These are phyloP conservation scores for Xenus cinereus DNA, from an alignment of 2,113 vertebrate species.

Conservation along the genomic window DNA sequence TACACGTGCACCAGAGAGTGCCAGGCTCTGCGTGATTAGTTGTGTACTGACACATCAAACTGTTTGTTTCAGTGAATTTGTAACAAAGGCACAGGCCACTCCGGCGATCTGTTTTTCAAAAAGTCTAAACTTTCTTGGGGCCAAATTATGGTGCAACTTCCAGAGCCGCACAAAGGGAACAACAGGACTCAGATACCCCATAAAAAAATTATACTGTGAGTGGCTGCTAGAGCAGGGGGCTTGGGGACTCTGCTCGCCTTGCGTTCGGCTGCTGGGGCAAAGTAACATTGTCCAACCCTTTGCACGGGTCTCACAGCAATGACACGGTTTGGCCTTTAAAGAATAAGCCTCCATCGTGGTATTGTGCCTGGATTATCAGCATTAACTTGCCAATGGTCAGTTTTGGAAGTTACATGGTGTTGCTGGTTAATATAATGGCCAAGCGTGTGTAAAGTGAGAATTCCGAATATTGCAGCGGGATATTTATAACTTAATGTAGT, in stretches of 20 bases:
- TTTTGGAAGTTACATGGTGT: neutral
- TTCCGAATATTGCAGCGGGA: neutral
- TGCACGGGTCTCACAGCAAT: neutral
- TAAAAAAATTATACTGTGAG: neutral
- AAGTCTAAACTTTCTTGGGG: neutral
- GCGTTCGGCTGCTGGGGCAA: neutral
- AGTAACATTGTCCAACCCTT: neutral
- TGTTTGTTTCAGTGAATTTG: neutral
- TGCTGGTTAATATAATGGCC: neutral
- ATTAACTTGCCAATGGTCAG: neutral
- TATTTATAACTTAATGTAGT: neutral
- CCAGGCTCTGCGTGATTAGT: neutral
- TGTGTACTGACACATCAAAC: neutral
- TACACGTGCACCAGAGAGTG: neutral
- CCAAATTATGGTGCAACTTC: neutral
- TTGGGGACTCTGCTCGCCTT: neutral
- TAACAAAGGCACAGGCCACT: neutral
- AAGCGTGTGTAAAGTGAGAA: neutral
- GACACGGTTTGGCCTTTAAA: neutral
- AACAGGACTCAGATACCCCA: neutral
- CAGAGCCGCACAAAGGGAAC: neutral
- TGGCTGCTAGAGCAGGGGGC: neutral
- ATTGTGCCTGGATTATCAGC: neutral
- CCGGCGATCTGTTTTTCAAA: neutral
- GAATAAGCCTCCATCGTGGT: neutral